A percentile compares a stretch with the other conserved stretches of the same genome.
These are phyloP conservation scores for Druon quercuslanigerum DNA, from an alignment of 1,140 invertebrate genomes.

Conservation along the genomic window DNA sequence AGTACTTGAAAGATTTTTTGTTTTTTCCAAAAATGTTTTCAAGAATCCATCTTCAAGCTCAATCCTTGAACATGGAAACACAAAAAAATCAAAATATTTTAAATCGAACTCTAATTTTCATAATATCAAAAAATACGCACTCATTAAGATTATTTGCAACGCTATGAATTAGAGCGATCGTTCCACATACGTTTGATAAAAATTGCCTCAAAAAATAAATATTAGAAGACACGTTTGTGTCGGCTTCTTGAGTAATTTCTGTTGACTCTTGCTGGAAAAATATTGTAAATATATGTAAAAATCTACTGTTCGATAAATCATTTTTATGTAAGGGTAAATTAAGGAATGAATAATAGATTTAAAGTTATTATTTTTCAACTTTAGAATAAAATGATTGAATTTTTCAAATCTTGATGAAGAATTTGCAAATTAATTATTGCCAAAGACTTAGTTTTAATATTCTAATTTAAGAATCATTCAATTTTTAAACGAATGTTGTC, in stretches of 20 bases:
- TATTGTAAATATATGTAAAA: conserved; percentile 73
- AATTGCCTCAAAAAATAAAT: conserved; percentile 95
- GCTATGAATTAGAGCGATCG: conserved; percentile 92
- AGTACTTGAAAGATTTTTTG: conserved; percentile 80
- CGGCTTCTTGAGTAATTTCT: conserved; percentile 79
- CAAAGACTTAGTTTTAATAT: no score
- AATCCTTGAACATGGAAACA: conserved; percentile 71
- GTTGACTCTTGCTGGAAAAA: conserved; percentile 56
- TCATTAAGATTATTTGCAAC: conserved; percentile 84
- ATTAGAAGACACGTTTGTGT: conserved; percentile 73
- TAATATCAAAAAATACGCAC: conserved; percentile 67
- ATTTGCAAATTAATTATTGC: no score
- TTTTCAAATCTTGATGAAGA: no score
- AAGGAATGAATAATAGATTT: no score
- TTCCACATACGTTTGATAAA: conserved; percentile 96
- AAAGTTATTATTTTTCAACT: conserved; percentile 76
- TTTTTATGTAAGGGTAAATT: background rate
- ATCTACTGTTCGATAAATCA: conserved; percentile 53
- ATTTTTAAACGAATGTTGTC: no score
- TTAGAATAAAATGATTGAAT: no score
- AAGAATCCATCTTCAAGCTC: conserved; percentile 83
- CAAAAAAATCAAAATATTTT: background rate
- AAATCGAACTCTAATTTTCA: conserved; percentile 1
- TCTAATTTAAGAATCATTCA: no score
- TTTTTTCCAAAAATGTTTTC: conserved; percentile 86